A percentile compares a stretch with the other conserved stretches of the same genome.
Evolutionary conservation across 2,113 vertebrate genomes (phyloP).

Genomic region (Dasyurus viverrinus): DNA sequence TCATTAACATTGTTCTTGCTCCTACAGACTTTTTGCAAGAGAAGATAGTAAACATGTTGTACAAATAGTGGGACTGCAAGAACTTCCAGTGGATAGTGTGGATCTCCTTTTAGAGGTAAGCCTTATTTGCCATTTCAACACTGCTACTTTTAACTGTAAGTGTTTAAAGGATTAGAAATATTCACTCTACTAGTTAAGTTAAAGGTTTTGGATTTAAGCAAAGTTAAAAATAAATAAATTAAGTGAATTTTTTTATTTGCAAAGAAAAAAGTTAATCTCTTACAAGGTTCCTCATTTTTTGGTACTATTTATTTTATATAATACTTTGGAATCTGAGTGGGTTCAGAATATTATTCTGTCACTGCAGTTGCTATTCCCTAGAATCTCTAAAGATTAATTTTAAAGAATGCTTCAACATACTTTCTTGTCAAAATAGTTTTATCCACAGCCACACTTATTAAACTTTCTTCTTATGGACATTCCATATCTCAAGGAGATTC

Average conservation of each 20-base stretch:
- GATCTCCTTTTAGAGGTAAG: constrained; percentile 91
- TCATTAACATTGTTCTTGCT: constrained; percentile 26
- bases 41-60: constrained; percentile 92
- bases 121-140: background rate
- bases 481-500: background rate
- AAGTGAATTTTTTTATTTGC: background rate
- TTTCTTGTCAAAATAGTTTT: constrained; percentile 27
- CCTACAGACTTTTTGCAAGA: constrained; percentile 90
- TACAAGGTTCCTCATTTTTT: constrained; percentile 19
- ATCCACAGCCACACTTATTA: background rate
- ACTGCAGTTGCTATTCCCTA: background rate
- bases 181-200: constrained; percentile 33
- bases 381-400: constrained; percentile 14
- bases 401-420: constrained; percentile 31
- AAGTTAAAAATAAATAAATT: background rate
- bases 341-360: background rate
- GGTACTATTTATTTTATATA: background rate
- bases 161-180: background rate
- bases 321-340: background rate
- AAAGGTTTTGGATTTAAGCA: constrained; percentile 26
- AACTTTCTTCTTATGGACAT: background rate
- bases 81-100: constrained; percentile 89
- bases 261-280: background rate
- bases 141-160: background rate
- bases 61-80: constrained; percentile 90